Percentiles rank a stretch among this genome's conserved stretches.
Conservation (phyloP, 2,113 vertebrate genomes). For the Prolemur simus region DNA sequence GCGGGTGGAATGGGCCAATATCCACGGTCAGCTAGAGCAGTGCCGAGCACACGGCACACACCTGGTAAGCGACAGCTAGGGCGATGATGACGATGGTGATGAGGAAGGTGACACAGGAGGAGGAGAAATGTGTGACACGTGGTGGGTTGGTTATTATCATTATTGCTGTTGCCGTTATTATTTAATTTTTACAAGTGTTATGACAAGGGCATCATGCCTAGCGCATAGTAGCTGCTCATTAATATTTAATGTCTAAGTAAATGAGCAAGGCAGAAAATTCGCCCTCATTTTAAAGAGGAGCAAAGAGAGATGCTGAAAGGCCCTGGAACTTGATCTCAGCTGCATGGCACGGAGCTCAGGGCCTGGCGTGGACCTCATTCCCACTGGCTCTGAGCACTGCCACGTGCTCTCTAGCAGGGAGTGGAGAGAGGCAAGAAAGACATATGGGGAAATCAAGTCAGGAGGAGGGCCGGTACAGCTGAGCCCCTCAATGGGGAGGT, state of each 20-base stretch:
- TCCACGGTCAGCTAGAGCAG: fast-evolving
- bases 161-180: background rate
- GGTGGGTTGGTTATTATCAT: fast-evolving
- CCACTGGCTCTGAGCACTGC: background rate
- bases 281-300: background rate
- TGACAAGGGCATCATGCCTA: background rate
- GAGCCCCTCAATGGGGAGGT: background rate
- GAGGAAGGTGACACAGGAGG: background rate
- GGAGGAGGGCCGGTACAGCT: background rate
- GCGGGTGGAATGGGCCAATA: fast-evolving
- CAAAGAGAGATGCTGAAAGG: background rate
- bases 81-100: fast-evolving
- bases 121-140: fast-evolving
- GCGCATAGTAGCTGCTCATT: background rate
- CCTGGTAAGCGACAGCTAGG: background rate
- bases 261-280: background rate
- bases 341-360: fast-evolving
- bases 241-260: background rate
- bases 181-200: background rate
- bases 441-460: background rate
- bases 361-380: background rate
- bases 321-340: background rate
- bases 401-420: background rate
- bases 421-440: fast-evolving
- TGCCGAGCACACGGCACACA: fast-evolving